Evolutionary conservation across 2,888 invertebrate species (phyloP).

Genomic region (Sinohyriopsis cumingii): DNA sequence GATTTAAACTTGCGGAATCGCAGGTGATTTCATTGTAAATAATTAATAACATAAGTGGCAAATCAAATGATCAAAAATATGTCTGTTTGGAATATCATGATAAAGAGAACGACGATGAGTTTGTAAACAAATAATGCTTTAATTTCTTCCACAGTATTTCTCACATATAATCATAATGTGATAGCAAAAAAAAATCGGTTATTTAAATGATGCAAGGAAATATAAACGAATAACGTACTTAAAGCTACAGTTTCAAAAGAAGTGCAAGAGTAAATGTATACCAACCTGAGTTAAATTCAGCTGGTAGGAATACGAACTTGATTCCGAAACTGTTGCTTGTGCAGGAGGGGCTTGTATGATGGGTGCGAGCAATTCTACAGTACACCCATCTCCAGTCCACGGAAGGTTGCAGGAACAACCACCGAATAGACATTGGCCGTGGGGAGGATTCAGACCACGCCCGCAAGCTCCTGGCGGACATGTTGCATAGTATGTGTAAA

Average conservation of each 20-base stretch:
- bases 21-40: neutral
- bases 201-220: no score
- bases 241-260: no score
- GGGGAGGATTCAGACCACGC: slow-evolving; percentile 19
- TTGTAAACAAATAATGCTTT: no score
- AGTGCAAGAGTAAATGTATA: no score
- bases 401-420: slow-evolving; percentile 41
- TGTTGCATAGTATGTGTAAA: slow-evolving; percentile 27
- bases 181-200: no score
- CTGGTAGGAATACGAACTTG: slow-evolving; percentile 4
- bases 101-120: no score
- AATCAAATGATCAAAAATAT: no score
- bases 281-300: slow-evolving; percentile 4
- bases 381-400: slow-evolving; percentile 44
- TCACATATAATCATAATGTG: no score
- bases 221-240: no score
- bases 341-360: slow-evolving; percentile 5
- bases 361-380: slow-evolving; percentile 22
- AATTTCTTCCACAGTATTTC: no score
- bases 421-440: slow-evolving; percentile 44
- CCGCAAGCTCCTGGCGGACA: slow-evolving; percentile 45
- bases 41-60: neutral
- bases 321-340: slow-evolving; percentile 5
- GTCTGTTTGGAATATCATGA: no score
- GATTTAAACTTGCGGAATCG: no score